phyloP scores from a whole-genome alignment of 2,113 vertebrate genomes.

The Poicephalus gulielmi region DNA sequence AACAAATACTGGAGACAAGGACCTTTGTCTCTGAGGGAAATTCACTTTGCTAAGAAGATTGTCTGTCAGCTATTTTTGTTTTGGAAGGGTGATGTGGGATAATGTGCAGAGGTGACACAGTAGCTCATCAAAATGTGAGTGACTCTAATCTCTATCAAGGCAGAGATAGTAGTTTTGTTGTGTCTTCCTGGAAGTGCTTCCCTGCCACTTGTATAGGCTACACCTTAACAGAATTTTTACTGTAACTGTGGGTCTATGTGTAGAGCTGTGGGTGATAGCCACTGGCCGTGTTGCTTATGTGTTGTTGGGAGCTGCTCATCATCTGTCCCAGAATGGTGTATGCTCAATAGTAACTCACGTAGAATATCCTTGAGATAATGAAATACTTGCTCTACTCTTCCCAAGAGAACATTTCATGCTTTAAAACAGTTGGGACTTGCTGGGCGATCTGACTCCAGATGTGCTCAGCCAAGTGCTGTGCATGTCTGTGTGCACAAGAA shows the following conservation, averaged over 20 bases:
- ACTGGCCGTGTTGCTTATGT: not conserved
- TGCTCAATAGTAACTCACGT: not conserved
- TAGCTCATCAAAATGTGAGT: not conserved
- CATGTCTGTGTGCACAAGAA: not conserved
- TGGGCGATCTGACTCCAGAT: not conserved
- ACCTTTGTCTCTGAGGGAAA: not conserved
- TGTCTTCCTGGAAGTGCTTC: not conserved
- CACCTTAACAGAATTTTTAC: not conserved
- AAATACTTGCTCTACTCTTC: not conserved
- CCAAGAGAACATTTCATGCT: not conserved
- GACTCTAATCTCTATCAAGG: not conserved
- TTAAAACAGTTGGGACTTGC: accelerated
- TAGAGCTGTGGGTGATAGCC: not conserved
- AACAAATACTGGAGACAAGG: not conserved
- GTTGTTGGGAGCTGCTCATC: not conserved
- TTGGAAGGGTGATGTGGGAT: not conserved
- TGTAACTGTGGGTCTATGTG: accelerated
- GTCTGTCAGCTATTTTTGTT: not conserved
- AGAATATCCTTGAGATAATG: not conserved
- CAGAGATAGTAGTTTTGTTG: not conserved
- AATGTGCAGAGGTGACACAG: not conserved
- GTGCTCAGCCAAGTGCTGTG: accelerated
- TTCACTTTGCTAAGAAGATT: not conserved
- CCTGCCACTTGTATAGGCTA: not conserved
- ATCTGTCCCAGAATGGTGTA: no score